Percentiles rank a stretch among this genome's conserved stretches.
Conservation (phyloP, 1,140 invertebrate genomes). For the Drosophila sucinea region DNA sequence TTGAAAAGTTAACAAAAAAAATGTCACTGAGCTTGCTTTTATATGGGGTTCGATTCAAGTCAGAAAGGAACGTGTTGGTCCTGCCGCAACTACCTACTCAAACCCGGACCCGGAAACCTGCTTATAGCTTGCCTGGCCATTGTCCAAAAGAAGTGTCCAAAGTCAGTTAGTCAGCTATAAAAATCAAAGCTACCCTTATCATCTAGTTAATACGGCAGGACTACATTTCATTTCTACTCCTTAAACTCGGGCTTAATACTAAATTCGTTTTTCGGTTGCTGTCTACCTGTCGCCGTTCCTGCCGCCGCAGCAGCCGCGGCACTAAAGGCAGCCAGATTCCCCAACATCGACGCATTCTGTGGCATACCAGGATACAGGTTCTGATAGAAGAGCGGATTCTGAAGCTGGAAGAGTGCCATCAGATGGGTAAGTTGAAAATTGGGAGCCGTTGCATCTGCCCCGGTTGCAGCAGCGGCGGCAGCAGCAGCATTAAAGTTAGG, state of each 20-base stretch:
- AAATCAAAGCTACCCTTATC: neutral
- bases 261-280: slow-evolving; percentile 66
- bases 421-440: slow-evolving; percentile 78
- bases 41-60: slow-evolving; percentile 6
- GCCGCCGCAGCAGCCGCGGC: slow-evolving; percentile 69
- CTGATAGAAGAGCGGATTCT: slow-evolving; percentile 82
- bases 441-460: slow-evolving; percentile 50
- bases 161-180: slow-evolving; percentile 54
- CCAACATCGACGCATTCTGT: slow-evolving; percentile 53
- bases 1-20: slow-evolving; percentile 27
- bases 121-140: slow-evolving; percentile 43
- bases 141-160: slow-evolving; percentile 28
- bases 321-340: slow-evolving; percentile 68
- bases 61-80: slow-evolving; percentile 31
- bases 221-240: slow-evolving; percentile 51
- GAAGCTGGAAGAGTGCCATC: slow-evolving; percentile 79
- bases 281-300: slow-evolving; percentile 45
- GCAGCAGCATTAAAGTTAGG: slow-evolving; percentile 48
- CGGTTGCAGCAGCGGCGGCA: slow-evolving; percentile 53
- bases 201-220: slow-evolving; percentile 10
- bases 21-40: slow-evolving; percentile 73
- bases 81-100: slow-evolving; percentile 15
- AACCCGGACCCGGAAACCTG: slow-evolving; percentile 13
- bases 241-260: slow-evolving; percentile 74
- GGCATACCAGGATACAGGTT: slow-evolving; percentile 72